Conservation (phyloP, 53 echinoderm and acorn worm species). For the Mesocentrotus franciscanus region DNA sequence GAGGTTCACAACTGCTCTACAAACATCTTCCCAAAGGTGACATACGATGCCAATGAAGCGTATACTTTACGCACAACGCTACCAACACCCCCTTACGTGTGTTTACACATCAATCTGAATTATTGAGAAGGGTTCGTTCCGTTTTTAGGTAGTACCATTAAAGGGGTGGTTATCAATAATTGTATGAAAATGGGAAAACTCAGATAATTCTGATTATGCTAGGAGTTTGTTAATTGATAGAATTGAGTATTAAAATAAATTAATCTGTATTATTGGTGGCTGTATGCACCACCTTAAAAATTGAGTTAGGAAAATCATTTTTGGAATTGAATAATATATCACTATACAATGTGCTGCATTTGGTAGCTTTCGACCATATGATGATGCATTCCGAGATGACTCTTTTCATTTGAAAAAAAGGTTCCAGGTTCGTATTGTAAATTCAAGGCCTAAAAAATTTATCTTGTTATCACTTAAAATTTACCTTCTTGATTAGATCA, state of each 20-base stretch:
- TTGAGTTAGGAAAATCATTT: neutral
- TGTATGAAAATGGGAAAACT: neutral
- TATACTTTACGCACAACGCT: neutral
- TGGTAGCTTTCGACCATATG: too few species aligned
- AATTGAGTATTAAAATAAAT: neutral
- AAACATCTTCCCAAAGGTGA: neutral
- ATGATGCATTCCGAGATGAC: neutral
- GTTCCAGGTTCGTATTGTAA: too few species aligned
- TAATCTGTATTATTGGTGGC: neutral
- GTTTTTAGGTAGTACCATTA: neutral
- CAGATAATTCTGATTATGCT: neutral
- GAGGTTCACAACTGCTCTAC: slow-evolving; percentile 22
- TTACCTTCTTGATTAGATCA: neutral
- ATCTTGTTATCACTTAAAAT: neutral
- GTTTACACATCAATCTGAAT: slow-evolving; percentile 32
- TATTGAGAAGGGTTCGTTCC: neutral
- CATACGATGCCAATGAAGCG: slow-evolving; percentile 19
- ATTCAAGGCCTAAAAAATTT: too few species aligned
- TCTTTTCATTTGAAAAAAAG: neutral
- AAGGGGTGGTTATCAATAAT: neutral
- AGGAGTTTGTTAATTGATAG: neutral
- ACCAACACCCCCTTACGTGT: neutral
- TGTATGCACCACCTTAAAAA: neutral
- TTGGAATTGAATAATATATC: neutral
- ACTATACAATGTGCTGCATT: too few species aligned